phyloP scores from a whole-genome alignment of 1,140 invertebrate species.

The Thrips palmi region DNA sequence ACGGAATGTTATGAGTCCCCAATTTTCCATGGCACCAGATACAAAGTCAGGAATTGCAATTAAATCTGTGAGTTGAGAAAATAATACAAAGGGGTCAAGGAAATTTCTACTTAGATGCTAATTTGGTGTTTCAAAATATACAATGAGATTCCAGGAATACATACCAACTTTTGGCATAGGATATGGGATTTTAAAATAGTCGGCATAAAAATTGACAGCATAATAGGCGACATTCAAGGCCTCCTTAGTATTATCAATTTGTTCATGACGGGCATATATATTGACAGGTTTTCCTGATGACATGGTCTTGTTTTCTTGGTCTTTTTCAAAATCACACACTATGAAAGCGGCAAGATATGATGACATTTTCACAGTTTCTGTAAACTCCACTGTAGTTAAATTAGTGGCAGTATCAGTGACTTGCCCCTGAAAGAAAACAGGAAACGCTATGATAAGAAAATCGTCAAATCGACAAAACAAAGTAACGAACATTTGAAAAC shows the following conservation, averaged over 20 bases:
- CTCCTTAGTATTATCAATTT: slow-evolving; percentile 59
- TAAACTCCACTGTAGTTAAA: slow-evolving; percentile 42
- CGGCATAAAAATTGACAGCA: slow-evolving; percentile 67
- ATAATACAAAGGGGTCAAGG: no score
- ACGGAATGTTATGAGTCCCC: slow-evolving; percentile 68
- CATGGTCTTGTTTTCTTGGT: slow-evolving; percentile 32
- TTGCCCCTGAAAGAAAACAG: slow-evolving; percentile 20
- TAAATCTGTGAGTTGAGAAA: slow-evolving; percentile 63
- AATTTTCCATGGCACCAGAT: slow-evolving; percentile 91
- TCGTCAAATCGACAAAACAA: not conserved
- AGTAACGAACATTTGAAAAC: not conserved
- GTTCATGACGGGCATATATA: slow-evolving; percentile 53
- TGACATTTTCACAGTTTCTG: slow-evolving; percentile 72
- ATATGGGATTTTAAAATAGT: slow-evolving; percentile 72
- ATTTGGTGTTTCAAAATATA: no score
- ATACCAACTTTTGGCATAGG: slow-evolving; percentile 71
- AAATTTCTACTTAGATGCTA: no score
- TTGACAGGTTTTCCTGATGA: slow-evolving; percentile 37
- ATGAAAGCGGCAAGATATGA: slow-evolving; percentile 84
- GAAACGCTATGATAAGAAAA: slow-evolving; percentile 11
- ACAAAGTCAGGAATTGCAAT: slow-evolving; percentile 88
- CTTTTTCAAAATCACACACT: slow-evolving; percentile 64
- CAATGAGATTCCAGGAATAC: slow-evolving; percentile 12
- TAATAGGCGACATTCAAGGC: slow-evolving; percentile 56
- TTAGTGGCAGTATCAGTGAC: slow-evolving; percentile 23